Evolutionary conservation across 2,113 vertebrate species (phyloP).

Genomic region (Centrocercus urophasianus): DNA sequence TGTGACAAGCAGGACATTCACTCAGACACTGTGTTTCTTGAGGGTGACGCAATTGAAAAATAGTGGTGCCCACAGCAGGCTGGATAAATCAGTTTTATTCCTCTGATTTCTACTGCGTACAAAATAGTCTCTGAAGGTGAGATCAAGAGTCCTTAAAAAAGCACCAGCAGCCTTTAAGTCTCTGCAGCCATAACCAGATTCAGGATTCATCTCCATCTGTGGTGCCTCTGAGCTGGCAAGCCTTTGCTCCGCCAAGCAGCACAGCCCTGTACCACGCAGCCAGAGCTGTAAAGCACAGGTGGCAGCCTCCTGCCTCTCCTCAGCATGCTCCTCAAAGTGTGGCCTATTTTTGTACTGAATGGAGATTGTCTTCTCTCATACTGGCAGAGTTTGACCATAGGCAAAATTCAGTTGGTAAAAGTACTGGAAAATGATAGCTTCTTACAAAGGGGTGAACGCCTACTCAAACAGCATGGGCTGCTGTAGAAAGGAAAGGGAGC

Average conservation of each 20-base stretch:
- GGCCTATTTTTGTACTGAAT: background rate
- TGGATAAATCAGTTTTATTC: background rate
- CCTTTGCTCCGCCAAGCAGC: background rate
- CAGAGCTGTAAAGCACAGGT: background rate
- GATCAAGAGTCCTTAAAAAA: background rate
- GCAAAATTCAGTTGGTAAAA: background rate
- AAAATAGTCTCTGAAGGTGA: background rate
- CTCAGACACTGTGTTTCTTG: background rate
- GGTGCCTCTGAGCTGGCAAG: background rate
- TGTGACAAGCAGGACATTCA: conserved; percentile 29
- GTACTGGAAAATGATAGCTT: background rate
- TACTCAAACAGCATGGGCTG: background rate
- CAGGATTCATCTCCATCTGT: background rate
- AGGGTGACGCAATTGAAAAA: background rate
- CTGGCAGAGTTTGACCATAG: background rate
- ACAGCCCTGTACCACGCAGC: background rate
- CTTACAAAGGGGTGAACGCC: background rate
- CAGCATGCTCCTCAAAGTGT: background rate
- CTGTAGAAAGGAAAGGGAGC: background rate
- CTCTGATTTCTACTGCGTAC: background rate
- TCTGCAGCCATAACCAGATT: background rate
- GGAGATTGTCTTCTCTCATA: conserved; percentile 8
- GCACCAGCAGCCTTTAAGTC: background rate
- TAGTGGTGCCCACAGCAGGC: background rate
- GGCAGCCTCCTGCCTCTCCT: conserved; percentile 2